A percentile compares a stretch with the other conserved stretches of the same genome.
These are phyloP conservation scores for Trachops cirrhosus DNA, from an alignment of 2,797 vertebrate genomes.

Conservation along the genomic window DNA sequence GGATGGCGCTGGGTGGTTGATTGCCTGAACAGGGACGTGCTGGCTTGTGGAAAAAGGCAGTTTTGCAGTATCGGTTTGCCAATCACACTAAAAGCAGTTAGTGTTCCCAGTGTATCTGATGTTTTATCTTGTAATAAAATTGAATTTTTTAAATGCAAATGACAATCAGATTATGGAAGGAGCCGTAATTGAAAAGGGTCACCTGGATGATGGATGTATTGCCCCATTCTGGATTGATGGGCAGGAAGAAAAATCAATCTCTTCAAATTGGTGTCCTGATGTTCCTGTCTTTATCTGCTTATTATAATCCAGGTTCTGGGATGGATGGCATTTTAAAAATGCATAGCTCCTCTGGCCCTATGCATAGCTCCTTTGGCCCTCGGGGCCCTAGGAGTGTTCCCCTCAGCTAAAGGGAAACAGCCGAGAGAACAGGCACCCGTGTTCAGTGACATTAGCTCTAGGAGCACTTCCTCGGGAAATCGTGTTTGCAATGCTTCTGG, in stretches of 20 bases:
- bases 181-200: background rate
- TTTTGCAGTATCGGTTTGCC: background rate
- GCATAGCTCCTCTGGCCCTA: background rate
- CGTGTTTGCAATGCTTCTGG: background rate
- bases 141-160: background rate
- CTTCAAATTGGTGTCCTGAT: background rate
- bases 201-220: background rate
- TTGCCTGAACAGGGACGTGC: background rate
- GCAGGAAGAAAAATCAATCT: background rate
- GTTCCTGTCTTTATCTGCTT: constrained; percentile 51
- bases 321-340: constrained; percentile 46
- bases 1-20: background rate
- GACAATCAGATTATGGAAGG: background rate
- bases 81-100: background rate
- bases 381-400: background rate
- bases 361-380: background rate
- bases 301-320: constrained; percentile 15
- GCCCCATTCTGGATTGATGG: background rate
- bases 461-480: constrained; percentile 30
- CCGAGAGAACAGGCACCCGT: background rate
- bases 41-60: background rate
- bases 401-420: constrained; percentile 11
- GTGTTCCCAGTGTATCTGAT: background rate
- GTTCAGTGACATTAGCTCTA: background rate
- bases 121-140: background rate